A percentile compares a stretch with the other conserved stretches of the same genome.
Conservation (phyloP, 2,113 vertebrate species). For the Seriola dumerili region DNA sequence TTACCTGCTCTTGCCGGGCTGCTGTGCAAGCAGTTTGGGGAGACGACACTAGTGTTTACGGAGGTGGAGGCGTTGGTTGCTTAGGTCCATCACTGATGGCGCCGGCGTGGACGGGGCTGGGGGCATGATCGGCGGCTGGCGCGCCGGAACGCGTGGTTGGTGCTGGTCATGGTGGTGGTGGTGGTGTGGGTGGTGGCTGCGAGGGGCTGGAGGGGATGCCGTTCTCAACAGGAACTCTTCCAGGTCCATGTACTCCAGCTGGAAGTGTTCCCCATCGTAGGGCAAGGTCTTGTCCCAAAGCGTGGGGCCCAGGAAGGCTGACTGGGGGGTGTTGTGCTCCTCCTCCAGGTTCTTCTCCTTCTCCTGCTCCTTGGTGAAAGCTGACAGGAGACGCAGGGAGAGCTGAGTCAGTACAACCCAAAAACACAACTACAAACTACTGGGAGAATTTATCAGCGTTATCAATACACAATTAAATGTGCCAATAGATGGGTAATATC, state of each 20-base stretch:
- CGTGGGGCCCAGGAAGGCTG: constrained; percentile 95
- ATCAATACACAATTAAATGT: too few species aligned
- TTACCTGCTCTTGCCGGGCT: constrained; percentile 89
- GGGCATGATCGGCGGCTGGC: constrained; percentile 66
- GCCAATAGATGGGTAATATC: too few species aligned
- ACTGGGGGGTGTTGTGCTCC: constrained; percentile 88
- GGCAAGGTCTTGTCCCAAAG: constrained; percentile 98
- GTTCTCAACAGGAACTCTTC: constrained; percentile 97
- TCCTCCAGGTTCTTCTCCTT: constrained; percentile 95
- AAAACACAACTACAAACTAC: not conserved
- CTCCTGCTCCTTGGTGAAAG: constrained; percentile 90
- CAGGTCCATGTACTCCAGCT: constrained; percentile 99
- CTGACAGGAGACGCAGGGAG: constrained; percentile 69
- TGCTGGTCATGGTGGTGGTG: constrained; percentile 89
- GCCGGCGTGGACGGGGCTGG: constrained; percentile 74
- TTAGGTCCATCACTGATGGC: constrained; percentile 91
- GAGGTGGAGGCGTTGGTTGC: constrained; percentile 90
- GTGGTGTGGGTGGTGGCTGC: constrained; percentile 87
- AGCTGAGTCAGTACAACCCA: constrained; percentile 60
- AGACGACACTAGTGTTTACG: constrained; percentile 82
- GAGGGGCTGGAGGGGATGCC: constrained; percentile 94
- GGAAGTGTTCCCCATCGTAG: constrained; percentile 95
- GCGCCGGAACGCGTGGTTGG: constrained; percentile 48
- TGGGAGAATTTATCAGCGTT: not conserved
- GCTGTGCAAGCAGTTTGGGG: constrained; percentile 89